Base-by-base conservation (phyloP, 2,113 vertebrate genomes). In the Phasianus colchicus region DNA sequence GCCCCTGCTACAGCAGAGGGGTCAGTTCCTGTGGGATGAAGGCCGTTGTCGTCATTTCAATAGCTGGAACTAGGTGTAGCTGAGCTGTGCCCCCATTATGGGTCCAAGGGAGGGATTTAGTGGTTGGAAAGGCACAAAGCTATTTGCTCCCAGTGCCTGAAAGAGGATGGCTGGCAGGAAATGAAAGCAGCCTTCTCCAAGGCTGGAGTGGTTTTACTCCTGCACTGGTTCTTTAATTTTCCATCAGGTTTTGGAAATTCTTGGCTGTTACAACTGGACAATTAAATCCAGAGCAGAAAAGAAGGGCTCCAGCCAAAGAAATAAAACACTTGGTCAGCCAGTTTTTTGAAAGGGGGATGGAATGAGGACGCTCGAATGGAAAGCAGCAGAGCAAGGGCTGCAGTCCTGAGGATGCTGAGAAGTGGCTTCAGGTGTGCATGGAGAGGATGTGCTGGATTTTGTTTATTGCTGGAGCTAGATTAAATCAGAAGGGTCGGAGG, bases 61-160 rank as follows among this genome's bases (percentile, higher is more conserved):
- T 97, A 96, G 94, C 50, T 97, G 96, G 96, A 97, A 97, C 96
- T 97, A 97, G 96, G 96, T 97, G 96, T 95, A 95, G 94, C 20
- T 93, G 87, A 78, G 5, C 87, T 80, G 83, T 80, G 83, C 84
- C 75, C 88, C 72, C 2, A 0, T 70, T 36, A 20, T 1, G 3
- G 48, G 81, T 60, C 95, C 82, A 77, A 4, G 1, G 0, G 40
- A 72, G 72, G 91, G 91, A 97, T 95, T 94, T 92, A 94, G 83
- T 36, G 93, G 57, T 43, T 88, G 95, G 80, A 91, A 91, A 92
- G 43, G 30, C 43, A 20, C 0, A 2, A 64, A 52, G 57, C 5
- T 77, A 63, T 91, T 82, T 74, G 61, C 83, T 91, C 60, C 19
- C 79, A 4, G 40, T 16, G 93, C 48, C 70, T 91, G 95, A 43